These are phyloP conservation scores for Eueides isabella DNA, from an alignment of 1,140 invertebrate species.

Conservation along the genomic window DNA sequence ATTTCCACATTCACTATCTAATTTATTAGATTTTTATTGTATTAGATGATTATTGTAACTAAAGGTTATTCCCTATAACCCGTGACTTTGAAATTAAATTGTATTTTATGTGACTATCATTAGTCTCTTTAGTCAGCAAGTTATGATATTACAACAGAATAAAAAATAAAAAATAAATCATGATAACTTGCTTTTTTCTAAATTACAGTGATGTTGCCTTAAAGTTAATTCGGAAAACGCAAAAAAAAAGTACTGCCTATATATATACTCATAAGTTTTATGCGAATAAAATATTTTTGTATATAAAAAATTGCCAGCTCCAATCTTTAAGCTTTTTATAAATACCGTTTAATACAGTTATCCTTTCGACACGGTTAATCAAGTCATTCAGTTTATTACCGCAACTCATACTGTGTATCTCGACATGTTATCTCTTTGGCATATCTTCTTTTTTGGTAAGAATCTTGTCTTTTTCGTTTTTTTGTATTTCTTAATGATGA, in stretches of 20 bases:
- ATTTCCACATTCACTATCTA: no score
- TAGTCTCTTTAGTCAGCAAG: no score
- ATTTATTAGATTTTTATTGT: no score
- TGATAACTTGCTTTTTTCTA: no score
- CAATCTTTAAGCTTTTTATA: conserved; percentile 41
- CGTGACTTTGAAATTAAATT: no score
- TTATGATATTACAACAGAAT: no score
- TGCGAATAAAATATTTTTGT: not conserved
- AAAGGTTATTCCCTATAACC: no score
- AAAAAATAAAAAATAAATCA: no score
- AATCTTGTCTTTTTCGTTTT: not conserved
- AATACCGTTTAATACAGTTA: conserved; percentile 55
- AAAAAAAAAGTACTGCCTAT: not conserved
- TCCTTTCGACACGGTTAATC: conserved; percentile 63
- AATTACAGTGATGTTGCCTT: no score
- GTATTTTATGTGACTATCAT: not conserved
- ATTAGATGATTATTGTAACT: no score
- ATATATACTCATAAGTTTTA: not conserved
- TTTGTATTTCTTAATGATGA: not conserved
- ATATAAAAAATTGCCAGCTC: conserved; percentile 49
- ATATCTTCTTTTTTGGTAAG: conserved; percentile 53
- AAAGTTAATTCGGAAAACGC: no score
- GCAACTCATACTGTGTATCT: conserved; percentile 43
- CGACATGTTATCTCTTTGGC: conserved; percentile 51
- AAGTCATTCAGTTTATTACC: conserved; percentile 69